Base-by-base conservation (phyloP, 37 sponge, comb jelly and placozoan species). In the Diacarnus erythraeanus region DNA sequence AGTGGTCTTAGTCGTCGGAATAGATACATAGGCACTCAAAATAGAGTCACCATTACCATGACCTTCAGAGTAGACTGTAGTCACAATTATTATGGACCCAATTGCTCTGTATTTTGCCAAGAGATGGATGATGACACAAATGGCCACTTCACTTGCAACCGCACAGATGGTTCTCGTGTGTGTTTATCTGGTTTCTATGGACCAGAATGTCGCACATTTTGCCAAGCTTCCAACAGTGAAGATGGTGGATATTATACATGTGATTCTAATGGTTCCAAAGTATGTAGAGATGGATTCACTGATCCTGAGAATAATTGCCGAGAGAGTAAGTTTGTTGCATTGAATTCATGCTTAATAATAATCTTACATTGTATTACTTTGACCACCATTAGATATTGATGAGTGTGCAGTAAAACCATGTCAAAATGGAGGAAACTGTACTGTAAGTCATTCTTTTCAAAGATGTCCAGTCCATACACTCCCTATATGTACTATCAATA, bases 321-420 rank as follows among this genome's bases (percentile, higher is more conserved):
- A 35, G 77, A 76, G 15, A 39, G 77, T 76, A 38, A 59, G 77
- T 38, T 72, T n/a, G 5, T 26, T 20, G 38, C 36, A 36, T 9
- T 12, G 5, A 18, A 30, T 38, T 29, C 10, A n/a, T n/a, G n/a
- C n/a, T n/a, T n/a, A n/a, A n/a, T n/a, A n/a, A n/a, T n/a, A n/a
- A n/a, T n/a, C n/a, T n/a, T n/a, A n/a, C n/a, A n/a, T n/a, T n/a
- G n/a, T n/a, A n/a, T n/a, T n/a, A n/a, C n/a, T n/a, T n/a, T n/a
- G n/a, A n/a, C n/a, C n/a, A 20, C n/a, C 64, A 64, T 12, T 59
- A 79, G 40, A 79, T 3, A 57, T 79, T 33, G 40, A 79, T 79
- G 80, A 79, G 38, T 79, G 80, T 31, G 57, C n/a, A 22, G 29
- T 51, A 20, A 44, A 33, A 23, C 71, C 71, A 25, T 78, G 78